Conservation (phyloP, 2,797 vertebrate species). For the Propithecus deckenii region DNA sequence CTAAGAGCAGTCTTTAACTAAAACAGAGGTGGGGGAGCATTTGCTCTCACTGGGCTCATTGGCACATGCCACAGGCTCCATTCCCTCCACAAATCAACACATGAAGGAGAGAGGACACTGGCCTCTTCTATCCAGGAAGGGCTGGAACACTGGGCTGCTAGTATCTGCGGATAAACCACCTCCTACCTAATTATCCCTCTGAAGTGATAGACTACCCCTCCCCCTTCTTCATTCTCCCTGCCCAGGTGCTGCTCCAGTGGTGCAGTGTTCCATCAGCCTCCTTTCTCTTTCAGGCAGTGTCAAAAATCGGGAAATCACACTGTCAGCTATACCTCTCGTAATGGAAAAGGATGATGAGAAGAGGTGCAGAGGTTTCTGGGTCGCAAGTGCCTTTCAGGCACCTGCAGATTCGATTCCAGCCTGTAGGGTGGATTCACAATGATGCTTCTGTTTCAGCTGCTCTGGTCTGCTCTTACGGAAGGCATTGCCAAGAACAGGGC, state of each 20-base stretch:
- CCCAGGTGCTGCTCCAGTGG: background rate
- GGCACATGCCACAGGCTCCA: no score
- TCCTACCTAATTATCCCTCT: background rate
- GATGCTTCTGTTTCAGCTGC: accelerated
- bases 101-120: background rate
- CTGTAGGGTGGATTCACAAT: no score
- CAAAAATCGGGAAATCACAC: background rate
- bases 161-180: background rate
- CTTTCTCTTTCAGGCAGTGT: background rate
- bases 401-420: background rate
- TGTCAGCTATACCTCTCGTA: background rate
- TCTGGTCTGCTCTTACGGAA: background rate
- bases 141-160: no score
- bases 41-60: background rate
- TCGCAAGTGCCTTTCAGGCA: background rate
- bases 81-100: background rate
- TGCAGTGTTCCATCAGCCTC: accelerated
- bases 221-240: background rate
- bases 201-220: background rate
- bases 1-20: background rate
- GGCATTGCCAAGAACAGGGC: background rate
- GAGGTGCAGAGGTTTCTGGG: background rate
- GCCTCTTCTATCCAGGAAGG: background rate
- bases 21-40: background rate
- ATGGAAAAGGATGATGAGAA: background rate